A percentile compares a stretch with the other conserved stretches of the same genome.
Evolutionary conservation across 2,113 vertebrate genomes (phyloP).

Genomic region (Vulpes lagopus): DNA sequence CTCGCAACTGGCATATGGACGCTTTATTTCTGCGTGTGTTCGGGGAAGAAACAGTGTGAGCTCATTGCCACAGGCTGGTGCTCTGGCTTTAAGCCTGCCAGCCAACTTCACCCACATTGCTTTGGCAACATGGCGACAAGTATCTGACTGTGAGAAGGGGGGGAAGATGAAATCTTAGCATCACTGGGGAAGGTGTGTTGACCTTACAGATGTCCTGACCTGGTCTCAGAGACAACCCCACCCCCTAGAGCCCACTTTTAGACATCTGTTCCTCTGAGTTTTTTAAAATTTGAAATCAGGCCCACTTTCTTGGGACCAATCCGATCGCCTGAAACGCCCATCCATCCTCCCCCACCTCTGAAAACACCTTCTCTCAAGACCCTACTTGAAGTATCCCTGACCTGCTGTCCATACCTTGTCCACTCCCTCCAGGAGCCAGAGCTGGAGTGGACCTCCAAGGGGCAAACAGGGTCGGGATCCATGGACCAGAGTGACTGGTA

Average conservation of each 20-base stretch:
- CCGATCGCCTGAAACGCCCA: not conserved
- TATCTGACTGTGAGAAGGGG: not conserved
- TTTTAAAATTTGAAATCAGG: conserved; percentile 46
- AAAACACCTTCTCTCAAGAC: not conserved
- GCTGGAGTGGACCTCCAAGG: not conserved
- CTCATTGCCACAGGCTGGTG: not conserved
- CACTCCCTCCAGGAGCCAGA: not conserved
- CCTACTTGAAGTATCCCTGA: not conserved
- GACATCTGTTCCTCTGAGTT: not conserved
- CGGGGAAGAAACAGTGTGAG: not conserved
- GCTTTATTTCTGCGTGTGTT: not conserved
- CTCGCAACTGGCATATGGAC: not conserved
- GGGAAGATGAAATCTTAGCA: not conserved
- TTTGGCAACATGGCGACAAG: not conserved
- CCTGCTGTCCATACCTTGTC: not conserved
- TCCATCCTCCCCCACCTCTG: not conserved
- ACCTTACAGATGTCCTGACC: not conserved
- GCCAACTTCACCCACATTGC: not conserved
- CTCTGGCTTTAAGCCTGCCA: not conserved
- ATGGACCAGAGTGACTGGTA: not conserved
- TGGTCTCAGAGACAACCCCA: not conserved
- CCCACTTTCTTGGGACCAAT: not conserved
- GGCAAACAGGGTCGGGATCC: not conserved
- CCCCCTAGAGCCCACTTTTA: not conserved
- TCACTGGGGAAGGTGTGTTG: not conserved